Conservation (phyloP, 2,113 vertebrate genomes). For the Hippocampus mohnikei region DNA sequence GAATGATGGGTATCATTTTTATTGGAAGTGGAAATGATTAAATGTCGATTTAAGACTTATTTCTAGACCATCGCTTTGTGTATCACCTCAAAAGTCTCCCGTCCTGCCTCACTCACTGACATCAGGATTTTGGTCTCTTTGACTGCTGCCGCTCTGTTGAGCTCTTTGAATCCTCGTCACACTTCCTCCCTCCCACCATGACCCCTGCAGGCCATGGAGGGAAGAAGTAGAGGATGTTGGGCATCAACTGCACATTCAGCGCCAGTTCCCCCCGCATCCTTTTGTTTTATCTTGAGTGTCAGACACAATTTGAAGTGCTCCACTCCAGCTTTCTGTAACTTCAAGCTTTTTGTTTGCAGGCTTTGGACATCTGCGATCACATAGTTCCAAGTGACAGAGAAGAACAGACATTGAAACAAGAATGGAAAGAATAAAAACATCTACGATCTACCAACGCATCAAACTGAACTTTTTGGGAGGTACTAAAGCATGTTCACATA, state of each 20-base stretch:
- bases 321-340: conserved; percentile 56
- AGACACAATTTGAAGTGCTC: conserved; percentile 53
- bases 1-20: too few relatives aligned
- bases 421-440: background rate
- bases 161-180: conserved; percentile 8
- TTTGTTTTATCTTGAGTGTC: conserved; percentile 48
- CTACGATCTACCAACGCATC: background rate
- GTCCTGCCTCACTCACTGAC: too few relatives aligned
- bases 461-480: too few relatives aligned
- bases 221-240: conserved; percentile 25
- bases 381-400: conserved; percentile 34
- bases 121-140: too few relatives aligned
- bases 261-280: conserved; percentile 54
- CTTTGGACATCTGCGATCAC: conserved; percentile 36
- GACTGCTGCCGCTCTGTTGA: background rate
- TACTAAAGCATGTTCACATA: too few relatives aligned
- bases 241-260: conserved; percentile 29
- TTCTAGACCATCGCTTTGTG: too few relatives aligned
- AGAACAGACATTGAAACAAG: background rate
- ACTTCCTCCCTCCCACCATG: conserved; percentile 10
- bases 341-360: conserved; percentile 38
- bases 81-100: too few relatives aligned
- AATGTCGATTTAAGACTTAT: too few relatives aligned
- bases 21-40: too few relatives aligned
- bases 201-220: conserved; percentile 14